Base-by-base conservation (phyloP, 2,888 invertebrate genomes). In the Coleophora flavipennella region DNA sequence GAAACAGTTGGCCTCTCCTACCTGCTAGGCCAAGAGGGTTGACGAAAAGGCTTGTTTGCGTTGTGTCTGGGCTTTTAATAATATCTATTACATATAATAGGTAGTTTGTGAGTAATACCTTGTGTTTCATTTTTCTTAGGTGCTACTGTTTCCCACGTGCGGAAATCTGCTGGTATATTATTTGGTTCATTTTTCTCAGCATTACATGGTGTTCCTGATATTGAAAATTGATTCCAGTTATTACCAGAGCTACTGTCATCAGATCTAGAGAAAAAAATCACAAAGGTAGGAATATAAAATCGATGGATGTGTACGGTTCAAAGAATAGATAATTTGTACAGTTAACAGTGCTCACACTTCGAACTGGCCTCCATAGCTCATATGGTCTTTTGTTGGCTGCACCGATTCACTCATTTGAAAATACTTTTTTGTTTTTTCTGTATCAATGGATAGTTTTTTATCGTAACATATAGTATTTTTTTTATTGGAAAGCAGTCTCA, bases 341-440 rank as follows among this genome's bases (percentile, higher is more conserved):
- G 6, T 20, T 20, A 20, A 6, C 26, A 10, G 31, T 40, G 62
- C 79, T 74, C 62, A 81, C 81, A 74, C 59, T 26, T 68, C 48
- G 62, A 77, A 77, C 33, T 59, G 53, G 44, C 77, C 77, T 38
- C 76, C 77, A 53, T 58, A 67, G 44, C 68, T 68, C 40, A 59
- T 60, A 56, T 74, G 65, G 35, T 62, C 56, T 36, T 56, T 31
- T 31, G 65, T 62, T 10, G 78, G 75, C 43, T 66, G 59, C 45
- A 54, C 44, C 44, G 67, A 53, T 37, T 76, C 71, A 69, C 66
- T 74, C 78, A 81, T 80, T 74, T 59, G 61, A 35, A 56, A 61
- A 38, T 40, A 38, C 56, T 42, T 51, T 36, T 54, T 58, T 46
- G 50, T 49, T 35, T 54, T 68, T 64, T 70, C 59, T 33, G 60